These are phyloP conservation scores for Hirtodrosophila cameraria DNA, from an alignment of 2,888 invertebrate genomes.

Conservation along the genomic window DNA sequence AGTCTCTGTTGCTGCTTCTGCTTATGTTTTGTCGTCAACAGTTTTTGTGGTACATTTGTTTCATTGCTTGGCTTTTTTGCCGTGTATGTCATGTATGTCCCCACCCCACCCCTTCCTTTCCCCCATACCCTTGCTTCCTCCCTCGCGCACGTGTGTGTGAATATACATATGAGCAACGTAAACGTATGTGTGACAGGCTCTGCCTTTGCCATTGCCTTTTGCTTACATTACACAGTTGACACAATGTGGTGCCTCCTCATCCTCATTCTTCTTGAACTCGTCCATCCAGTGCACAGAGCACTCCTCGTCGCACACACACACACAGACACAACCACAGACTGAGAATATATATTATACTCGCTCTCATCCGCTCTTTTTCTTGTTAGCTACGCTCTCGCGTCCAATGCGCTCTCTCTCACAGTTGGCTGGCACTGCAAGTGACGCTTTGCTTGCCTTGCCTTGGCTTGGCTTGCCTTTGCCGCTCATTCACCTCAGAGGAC, in stretches of 20 bases:
- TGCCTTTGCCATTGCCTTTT: slow-evolving; percentile 63
- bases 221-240: slow-evolving; percentile 76
- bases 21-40: slow-evolving; percentile 68
- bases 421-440: slow-evolving; percentile 62
- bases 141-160: slow-evolving; percentile 23
- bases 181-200: slow-evolving; percentile 59
- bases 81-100: slow-evolving; percentile 56
- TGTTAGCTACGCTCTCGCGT: slow-evolving; percentile 40
- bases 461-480: slow-evolving; percentile 31
- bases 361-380: slow-evolving; percentile 49
- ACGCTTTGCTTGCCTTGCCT: slow-evolving; percentile 49
- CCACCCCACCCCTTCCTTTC: slow-evolving; percentile 4
- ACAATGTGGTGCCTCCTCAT: slow-evolving; percentile 71
- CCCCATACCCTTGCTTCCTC: not conserved
- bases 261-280: slow-evolving; percentile 75
- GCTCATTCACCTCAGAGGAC: slow-evolving; percentile 74
- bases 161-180: slow-evolving; percentile 11
- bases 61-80: slow-evolving; percentile 71
- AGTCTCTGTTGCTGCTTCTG: slow-evolving; percentile 27
- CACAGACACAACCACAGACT: slow-evolving; percentile 14
- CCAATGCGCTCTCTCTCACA: slow-evolving; percentile 40
- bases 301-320: slow-evolving; percentile 29
- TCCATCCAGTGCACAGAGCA: slow-evolving; percentile 70
- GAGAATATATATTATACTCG: slow-evolving; percentile 26
- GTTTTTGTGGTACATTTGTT: slow-evolving; percentile 79